phyloP scores from a whole-genome alignment of 1,140 invertebrate species.

The Cyclargus thomasi region DNA sequence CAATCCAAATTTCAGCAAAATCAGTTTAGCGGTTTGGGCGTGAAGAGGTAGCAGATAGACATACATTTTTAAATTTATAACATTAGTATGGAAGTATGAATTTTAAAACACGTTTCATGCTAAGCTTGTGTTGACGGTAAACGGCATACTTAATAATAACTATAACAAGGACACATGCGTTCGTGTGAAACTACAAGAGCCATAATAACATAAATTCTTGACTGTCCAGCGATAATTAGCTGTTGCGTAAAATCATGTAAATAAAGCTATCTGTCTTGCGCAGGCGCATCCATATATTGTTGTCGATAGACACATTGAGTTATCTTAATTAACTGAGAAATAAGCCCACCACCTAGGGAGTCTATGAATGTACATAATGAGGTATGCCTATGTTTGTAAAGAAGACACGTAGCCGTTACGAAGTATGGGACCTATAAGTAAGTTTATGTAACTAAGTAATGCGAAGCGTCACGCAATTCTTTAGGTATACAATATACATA shows the following conservation, averaged over 20 bases:
- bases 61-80: no score
- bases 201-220: constrained; percentile 17
- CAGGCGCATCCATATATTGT: constrained; percentile 55
- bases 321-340: constrained; percentile 62
- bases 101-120: no score
- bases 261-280: constrained; percentile 48
- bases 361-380: constrained; percentile 29
- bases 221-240: constrained; percentile 46
- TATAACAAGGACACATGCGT: constrained; percentile 5
- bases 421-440: no score
- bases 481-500: no score
- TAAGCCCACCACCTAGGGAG: constrained; percentile 41
- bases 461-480: no score
- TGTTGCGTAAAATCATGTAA: constrained; percentile 37
- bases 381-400: constrained; percentile 16
- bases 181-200: constrained; percentile 13
- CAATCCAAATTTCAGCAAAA: no score
- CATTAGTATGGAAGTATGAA: no score
- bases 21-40: no score
- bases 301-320: constrained; percentile 58
- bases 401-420: constrained; percentile 12
- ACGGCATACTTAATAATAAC: background rate
- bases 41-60: no score
- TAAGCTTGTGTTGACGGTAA: no score
- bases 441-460: no score